Base-by-base conservation (phyloP, 1,140 invertebrate genomes). In the Brachionus rubens region DNA sequence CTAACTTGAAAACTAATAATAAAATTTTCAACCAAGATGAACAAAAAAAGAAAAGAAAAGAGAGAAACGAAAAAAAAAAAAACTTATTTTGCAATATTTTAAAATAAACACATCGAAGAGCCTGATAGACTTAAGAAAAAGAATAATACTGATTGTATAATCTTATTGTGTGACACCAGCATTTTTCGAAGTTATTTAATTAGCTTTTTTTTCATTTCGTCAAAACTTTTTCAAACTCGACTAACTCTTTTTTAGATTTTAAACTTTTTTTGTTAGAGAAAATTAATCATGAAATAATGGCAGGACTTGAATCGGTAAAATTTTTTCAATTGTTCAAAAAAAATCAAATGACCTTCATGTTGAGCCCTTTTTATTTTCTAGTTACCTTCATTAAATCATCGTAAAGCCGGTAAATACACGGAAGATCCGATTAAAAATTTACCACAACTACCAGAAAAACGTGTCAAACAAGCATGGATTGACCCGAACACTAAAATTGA, bases 361-460 rank as follows among this genome's bases (percentile, higher is more conserved):
- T n/a, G n/a, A n/a, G n/a, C n/a, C n/a, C n/a, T n/a, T n/a, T n/a
- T 36, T 7, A 1, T 21, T 14, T 41, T 62, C 9, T 28, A 65
- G 59, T 9, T 65, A 41, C 59, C 59, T 24, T 24, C 59, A 43
- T n/a, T 65, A 26, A 65, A 65, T 43, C 7, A 43, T 6, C n/a
- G 59, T 14, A 72, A 72, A 54, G 68, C 68, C 1, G 82, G 82
- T 9, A 85, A 84, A 65, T 80, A 79, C 2, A 83, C 82, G 48
- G 78, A 80, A 78, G 82, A 85, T 75, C 82, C 83, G 2, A 82
- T 82, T 2, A 72, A 79, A 33, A 83, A 83, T 78, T 78, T 85
- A n/a, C 83, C 83, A 5, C 81, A 82, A 36, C 75, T 85, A 6
- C 83, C 83, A 26, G 79, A 81, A n/a, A 82, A 82, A 77, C 78